Conservation (phyloP, 37 sponge, comb jelly and placozoan genomes). For the Geodia barretti region DNA sequence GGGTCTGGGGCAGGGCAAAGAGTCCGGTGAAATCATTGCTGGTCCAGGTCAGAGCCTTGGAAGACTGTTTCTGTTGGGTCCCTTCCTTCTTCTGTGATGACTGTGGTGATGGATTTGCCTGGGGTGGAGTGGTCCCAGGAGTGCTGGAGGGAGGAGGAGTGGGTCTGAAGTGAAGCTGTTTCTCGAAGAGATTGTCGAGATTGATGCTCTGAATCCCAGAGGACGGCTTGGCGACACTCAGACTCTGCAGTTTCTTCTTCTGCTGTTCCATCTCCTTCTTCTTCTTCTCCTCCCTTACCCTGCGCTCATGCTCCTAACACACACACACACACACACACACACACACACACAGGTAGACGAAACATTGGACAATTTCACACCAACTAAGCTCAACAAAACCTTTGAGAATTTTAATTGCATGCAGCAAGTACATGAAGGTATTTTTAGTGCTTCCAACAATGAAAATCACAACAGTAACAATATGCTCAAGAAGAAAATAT, state of each 20-base stretch:
- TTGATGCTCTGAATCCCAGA: background rate
- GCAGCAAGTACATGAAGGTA: too few relatives aligned
- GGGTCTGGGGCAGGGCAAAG: constrained; percentile 19
- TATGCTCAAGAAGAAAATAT: too few relatives aligned
- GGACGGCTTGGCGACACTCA: constrained; percentile 25
- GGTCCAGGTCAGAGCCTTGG: constrained; percentile 27
- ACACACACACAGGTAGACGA: background rate
- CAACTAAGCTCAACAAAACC: too few relatives aligned
- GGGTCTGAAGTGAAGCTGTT: background rate
- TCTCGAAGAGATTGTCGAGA: constrained; percentile 22
- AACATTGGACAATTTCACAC: background rate
- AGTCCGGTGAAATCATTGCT: constrained; percentile 19
- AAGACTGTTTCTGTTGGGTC: too few relatives aligned
- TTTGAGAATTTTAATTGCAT: too few relatives aligned
- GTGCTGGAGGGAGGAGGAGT: background rate
- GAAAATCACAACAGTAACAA: too few relatives aligned
- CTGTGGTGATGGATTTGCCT: too few relatives aligned
- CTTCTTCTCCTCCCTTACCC: constrained; percentile 31
- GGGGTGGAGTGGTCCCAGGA: background rate
- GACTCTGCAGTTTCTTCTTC: constrained; percentile 18
- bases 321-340: too few relatives aligned
- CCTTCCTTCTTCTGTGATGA: too few relatives aligned
- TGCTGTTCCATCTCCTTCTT: constrained; percentile 34
- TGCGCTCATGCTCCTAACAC: constrained; percentile 32
- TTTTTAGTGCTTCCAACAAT: too few relatives aligned